Evolutionary conservation across 1,140 invertebrate species (phyloP).

Genomic region (Drosophila rufa): DNA sequence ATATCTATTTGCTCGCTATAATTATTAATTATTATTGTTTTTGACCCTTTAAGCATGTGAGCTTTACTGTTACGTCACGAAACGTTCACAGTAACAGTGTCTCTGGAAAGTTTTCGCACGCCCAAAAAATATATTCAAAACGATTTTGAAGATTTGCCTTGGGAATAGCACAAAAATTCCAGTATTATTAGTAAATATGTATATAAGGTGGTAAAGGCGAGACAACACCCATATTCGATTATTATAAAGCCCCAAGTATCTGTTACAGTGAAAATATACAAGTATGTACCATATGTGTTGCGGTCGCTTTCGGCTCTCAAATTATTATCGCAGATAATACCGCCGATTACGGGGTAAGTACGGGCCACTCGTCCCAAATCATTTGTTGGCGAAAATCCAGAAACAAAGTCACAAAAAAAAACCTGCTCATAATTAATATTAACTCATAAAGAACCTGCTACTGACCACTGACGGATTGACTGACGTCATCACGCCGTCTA

Average conservation of each 20-base stretch:
- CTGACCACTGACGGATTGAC: not conserved
- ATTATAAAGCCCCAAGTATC: constrained; percentile 2
- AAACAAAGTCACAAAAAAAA: constrained; percentile 15
- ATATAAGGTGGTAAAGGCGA: not conserved
- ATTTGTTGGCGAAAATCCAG: constrained; percentile 4
- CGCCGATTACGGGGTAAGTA: constrained; percentile 15
- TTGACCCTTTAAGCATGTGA: constrained; percentile 5
- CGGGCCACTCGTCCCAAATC: not conserved
- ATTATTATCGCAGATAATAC: constrained; percentile 35
- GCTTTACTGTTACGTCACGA: constrained; percentile 1
- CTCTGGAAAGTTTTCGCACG: not conserved
- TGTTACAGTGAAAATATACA: constrained; percentile 1
- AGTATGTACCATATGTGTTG: not conserved
- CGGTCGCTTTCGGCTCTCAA: constrained; percentile 7
- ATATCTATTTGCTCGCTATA: not conserved
- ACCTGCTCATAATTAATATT: constrained; percentile 46
- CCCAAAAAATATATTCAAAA: too few relatives aligned
- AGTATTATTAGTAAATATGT: not conserved
- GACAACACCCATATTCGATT: not conserved
- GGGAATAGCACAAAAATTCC: not conserved
- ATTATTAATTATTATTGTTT: not conserved
- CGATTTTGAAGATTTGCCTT: not conserved
- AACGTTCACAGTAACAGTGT: not conserved
- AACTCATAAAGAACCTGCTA: constrained; percentile 51
- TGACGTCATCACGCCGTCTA: constrained; percentile 35